Conservation (phyloP, 2,797 vertebrate genomes). For the Sphenopsis melanotis region DNA sequence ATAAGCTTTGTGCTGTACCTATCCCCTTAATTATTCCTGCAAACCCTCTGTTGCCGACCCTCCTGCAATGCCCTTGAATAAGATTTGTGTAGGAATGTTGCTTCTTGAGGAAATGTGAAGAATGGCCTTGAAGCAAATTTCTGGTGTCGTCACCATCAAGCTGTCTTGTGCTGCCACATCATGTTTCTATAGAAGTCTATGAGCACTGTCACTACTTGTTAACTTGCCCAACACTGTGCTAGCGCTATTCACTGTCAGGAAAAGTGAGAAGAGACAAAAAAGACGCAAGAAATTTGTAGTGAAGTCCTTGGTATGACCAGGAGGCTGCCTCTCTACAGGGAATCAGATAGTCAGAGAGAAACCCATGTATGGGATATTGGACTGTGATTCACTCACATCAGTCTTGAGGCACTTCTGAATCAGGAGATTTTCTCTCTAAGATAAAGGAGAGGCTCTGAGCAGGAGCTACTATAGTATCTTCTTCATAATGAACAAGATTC, state of each 20-base stretch:
- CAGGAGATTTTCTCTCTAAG: conserved; percentile 7
- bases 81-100: background rate
- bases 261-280: background rate
- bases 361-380: background rate
- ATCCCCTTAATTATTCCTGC: background rate
- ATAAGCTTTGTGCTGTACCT: background rate
- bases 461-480: background rate
- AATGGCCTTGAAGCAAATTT: background rate
- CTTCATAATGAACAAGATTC: background rate
- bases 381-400: background rate
- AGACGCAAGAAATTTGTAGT: background rate
- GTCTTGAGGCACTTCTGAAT: background rate
- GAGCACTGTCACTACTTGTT: conserved; percentile 7
- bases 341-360: conserved; percentile 32
- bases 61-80: background rate
- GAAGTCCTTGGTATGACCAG: background rate
- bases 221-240: background rate
- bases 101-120: background rate
- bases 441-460: conserved; percentile 32
- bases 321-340: background rate
- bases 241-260: background rate
- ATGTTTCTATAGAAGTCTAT: background rate
- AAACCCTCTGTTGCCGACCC: background rate
- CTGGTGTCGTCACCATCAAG: background rate
- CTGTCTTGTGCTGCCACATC: conserved; percentile 17